Percentiles rank a stretch among this genome's conserved stretches.
phyloP scores from a whole-genome alignment of 2,113 vertebrate genomes.

The Myanophis thanlyinensis region DNA sequence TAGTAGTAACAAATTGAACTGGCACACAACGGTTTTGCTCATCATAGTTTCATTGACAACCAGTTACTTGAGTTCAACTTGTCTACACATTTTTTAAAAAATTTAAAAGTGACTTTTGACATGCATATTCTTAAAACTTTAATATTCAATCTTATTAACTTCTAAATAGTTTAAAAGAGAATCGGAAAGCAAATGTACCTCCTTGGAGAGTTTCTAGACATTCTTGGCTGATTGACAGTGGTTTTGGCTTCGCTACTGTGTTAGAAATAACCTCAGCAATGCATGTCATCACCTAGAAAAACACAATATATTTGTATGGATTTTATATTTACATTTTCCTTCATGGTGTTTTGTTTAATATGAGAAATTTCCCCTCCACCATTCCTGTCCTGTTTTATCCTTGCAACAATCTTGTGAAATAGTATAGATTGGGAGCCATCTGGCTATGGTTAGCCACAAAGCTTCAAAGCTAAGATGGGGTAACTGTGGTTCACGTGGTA shows the following conservation, averaged over 20 bases:
- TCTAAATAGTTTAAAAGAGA: background rate
- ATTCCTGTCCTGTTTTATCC: background rate
- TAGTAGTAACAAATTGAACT: background rate
- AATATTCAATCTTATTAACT: background rate
- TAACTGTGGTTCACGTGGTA: no score
- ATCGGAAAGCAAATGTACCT: constrained; percentile 69
- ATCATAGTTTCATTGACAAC: constrained; percentile 10
- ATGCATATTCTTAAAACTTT: background rate
- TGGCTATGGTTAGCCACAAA: background rate
- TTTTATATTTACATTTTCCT: background rate
- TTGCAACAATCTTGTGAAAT: background rate
- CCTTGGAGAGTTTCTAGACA: constrained; percentile 84
- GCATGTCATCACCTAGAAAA: constrained; percentile 89
- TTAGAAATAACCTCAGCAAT: constrained; percentile 91
- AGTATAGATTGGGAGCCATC: no score
- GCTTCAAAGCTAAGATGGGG: background rate
- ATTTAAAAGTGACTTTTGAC: background rate
- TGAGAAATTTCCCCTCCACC: no score
- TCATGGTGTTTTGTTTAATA: background rate
- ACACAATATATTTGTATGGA: constrained; percentile 13
- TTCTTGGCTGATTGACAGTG: constrained; percentile 81
- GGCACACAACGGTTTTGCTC: background rate
- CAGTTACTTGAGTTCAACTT: background rate
- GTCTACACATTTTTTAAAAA: accelerated
- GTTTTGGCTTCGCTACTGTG: constrained; percentile 83